phyloP scores from a whole-genome alignment of 2,797 vertebrate genomes.

The Phataginus tetradactyla region DNA sequence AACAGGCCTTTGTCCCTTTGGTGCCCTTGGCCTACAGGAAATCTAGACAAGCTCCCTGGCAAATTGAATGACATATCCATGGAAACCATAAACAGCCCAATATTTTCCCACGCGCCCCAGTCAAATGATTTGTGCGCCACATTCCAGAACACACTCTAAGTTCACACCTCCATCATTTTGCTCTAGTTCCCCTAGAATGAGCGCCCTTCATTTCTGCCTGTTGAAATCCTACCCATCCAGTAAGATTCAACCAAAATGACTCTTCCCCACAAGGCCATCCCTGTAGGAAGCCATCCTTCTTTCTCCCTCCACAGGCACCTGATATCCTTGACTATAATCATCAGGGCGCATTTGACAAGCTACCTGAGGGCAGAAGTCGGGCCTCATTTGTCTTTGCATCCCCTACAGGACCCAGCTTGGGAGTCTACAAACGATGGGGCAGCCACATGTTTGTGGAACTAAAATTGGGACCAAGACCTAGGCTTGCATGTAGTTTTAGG shows the following conservation, averaged over 20 bases:
- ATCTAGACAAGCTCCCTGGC: neutral
- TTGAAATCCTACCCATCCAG: neutral
- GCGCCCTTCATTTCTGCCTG: neutral
- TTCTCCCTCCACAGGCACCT: neutral
- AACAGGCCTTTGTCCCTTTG: neutral
- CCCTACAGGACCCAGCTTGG: neutral
- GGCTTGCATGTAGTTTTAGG: conserved; percentile 47
- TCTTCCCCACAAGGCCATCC: neutral
- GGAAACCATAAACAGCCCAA: neutral
- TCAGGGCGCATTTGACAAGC: neutral
- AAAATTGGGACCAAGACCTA: conserved; percentile 61
- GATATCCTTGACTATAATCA: neutral
- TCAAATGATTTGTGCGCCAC: neutral
- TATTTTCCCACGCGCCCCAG: neutral
- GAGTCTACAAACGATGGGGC: neutral
- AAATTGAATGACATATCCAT: neutral
- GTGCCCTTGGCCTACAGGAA: neutral
- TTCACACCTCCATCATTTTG: neutral
- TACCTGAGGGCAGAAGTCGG: conserved; percentile 14
- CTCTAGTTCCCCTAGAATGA: neutral
- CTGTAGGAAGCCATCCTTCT: neutral
- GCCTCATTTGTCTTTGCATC: neutral
- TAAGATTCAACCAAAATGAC: neutral
- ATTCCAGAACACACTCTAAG: neutral
- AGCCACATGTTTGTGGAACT: conserved; percentile 56